These are phyloP conservation scores for Hyperopisus bebe DNA, from an alignment of 2,113 vertebrate genomes.

Conservation along the genomic window DNA sequence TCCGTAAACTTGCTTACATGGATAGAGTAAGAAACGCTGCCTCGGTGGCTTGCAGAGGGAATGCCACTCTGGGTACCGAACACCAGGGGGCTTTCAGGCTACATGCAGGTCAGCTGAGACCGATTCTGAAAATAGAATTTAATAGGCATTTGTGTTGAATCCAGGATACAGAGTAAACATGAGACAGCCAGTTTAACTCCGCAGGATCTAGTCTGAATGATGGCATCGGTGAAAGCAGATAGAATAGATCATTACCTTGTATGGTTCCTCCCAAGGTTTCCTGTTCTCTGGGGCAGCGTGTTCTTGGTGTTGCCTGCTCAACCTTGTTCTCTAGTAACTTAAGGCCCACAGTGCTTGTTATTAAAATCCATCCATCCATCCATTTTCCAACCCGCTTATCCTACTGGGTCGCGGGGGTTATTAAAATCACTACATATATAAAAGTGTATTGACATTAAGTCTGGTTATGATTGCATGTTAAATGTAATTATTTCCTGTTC, in stretches of 20 bases:
- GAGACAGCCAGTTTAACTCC: background rate
- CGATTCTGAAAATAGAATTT: slow-evolving; percentile 1
- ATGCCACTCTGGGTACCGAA: background rate
- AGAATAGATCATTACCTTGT: background rate
- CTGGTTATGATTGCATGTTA: background rate
- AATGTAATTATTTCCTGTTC: background rate
- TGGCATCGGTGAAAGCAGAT: background rate
- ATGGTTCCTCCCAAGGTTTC: background rate
- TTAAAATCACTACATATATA: background rate
- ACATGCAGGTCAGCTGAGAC: background rate
- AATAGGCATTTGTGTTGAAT: background rate
- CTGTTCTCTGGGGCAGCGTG: background rate
- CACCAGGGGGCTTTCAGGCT: background rate
- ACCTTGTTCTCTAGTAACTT: background rate
- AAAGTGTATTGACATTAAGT: background rate
- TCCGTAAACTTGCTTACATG: background rate
- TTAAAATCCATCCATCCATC: too few relatives aligned
- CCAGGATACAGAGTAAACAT: background rate
- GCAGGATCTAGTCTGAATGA: background rate
- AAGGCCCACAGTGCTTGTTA: too few relatives aligned
- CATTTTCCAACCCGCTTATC: too few relatives aligned
- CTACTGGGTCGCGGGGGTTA: too few relatives aligned
- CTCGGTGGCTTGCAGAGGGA: background rate
- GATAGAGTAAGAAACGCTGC: background rate
- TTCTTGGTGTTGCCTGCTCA: background rate